Percentiles rank a stretch among this genome's conserved stretches.
Evolutionary conservation across 2,888 invertebrate genomes (phyloP).

Genomic region (Pandemis heparana): DNA sequence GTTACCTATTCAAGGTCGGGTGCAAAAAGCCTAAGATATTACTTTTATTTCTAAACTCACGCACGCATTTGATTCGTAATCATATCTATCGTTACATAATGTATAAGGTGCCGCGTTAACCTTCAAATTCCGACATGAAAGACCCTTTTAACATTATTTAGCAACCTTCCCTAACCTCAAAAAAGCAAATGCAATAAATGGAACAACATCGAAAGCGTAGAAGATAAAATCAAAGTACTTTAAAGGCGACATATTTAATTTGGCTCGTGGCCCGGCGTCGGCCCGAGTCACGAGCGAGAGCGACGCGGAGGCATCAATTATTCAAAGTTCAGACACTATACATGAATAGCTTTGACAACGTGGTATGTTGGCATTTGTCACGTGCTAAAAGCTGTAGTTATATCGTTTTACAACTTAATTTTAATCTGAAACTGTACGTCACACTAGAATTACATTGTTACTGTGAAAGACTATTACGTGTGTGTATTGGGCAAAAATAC

Average conservation of each 20-base stretch:
- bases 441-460: too few relatives aligned
- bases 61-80: not conserved
- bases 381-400: not conserved
- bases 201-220: conserved; percentile 39
- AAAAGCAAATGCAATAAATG: conserved; percentile 40
- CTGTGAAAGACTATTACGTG: too few relatives aligned
- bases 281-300: conserved; percentile 5
- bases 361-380: not conserved
- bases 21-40: too few relatives aligned
- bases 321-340: not conserved
- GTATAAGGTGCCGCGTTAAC: not conserved
- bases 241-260: conserved; percentile 43
- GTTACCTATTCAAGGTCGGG: too few relatives aligned
- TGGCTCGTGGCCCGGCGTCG: conserved; percentile 29
- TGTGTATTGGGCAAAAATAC: too few relatives aligned
- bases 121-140: conserved; percentile 17
- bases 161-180: conserved; percentile 34
- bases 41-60: not conserved
- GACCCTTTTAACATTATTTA: conserved; percentile 31
- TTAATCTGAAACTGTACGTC: too few relatives aligned
- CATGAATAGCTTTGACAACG: not conserved
- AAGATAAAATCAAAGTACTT: conserved; percentile 43
- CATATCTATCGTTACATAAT: not conserved
- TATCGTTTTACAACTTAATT: too few relatives aligned
- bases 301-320: not conserved